These are phyloP conservation scores for Rhinatrema bivittatum DNA, from an alignment of 2,797 vertebrate genomes.

Conservation along the genomic window DNA sequence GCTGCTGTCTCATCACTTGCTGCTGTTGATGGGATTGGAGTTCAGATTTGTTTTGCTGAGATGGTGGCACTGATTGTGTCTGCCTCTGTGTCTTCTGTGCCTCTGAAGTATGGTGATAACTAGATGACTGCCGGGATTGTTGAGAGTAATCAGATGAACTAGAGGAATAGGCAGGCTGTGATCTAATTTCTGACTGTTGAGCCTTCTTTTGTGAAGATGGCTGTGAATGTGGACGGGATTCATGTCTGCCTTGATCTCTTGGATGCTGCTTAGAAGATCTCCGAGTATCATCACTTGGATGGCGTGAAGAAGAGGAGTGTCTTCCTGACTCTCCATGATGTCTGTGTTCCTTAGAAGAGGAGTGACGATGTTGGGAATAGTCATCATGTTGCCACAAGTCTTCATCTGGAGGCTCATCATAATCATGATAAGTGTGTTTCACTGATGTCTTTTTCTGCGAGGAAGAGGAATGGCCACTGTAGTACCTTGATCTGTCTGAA, in stretches of 20 bases:
- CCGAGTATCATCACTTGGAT: constrained; percentile 75
- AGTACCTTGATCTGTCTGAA: constrained; percentile 87
- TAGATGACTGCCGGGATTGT: constrained; percentile 58
- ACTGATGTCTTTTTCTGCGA: constrained; percentile 80
- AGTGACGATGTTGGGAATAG: constrained; percentile 70
- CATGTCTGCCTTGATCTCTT: constrained; percentile 77
- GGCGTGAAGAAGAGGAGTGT: constrained; percentile 76
- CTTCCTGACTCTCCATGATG: constrained; percentile 82
- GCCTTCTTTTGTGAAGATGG: constrained; percentile 71
- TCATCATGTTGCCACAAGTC: constrained; percentile 83
- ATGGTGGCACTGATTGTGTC: constrained; percentile 50
- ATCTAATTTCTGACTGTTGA: constrained; percentile 59
- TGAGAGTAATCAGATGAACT: constrained; percentile 70
- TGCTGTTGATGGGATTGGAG: constrained; percentile 32
- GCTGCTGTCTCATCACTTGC: constrained; percentile 60
- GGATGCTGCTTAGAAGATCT: constrained; percentile 79
- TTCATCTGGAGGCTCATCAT: constrained; percentile 90
- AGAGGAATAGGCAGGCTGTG: constrained; percentile 60
- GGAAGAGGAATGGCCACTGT: constrained; percentile 79
- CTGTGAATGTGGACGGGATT: constrained; percentile 58
- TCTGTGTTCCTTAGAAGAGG: constrained; percentile 79
- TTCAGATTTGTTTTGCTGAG: constrained; percentile 48
- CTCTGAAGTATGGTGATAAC: constrained; percentile 73
- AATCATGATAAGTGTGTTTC: constrained; percentile 93
- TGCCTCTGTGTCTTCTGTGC: constrained; percentile 70